A percentile compares a stretch with the other conserved stretches of the same genome.
These are phyloP conservation scores for Lagria hirta DNA, from an alignment of 2,888 invertebrate species.

Conservation along the genomic window DNA sequence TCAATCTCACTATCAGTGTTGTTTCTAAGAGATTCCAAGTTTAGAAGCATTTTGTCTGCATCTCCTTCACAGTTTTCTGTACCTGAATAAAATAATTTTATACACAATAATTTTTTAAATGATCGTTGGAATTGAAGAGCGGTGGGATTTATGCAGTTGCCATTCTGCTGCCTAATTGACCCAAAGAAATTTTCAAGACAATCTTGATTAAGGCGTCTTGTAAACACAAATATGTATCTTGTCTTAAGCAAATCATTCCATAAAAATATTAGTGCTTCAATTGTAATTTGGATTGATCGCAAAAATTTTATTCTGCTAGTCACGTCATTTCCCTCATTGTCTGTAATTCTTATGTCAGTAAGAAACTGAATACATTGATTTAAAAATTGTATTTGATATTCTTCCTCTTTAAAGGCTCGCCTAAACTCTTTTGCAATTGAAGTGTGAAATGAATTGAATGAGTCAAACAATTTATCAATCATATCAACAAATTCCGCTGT, in stretches of 20 bases:
- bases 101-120: slow-evolving; percentile 25
- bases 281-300: slow-evolving; percentile 23
- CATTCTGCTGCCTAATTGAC: slow-evolving; percentile 23
- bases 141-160: slow-evolving; percentile 23
- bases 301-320: slow-evolving; percentile 13
- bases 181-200: slow-evolving; percentile 33
- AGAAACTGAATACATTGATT: slow-evolving; percentile 11
- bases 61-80: slow-evolving; percentile 5
- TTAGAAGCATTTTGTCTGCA: background rate
- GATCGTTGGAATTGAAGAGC: slow-evolving; percentile 22
- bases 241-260: slow-evolving; percentile 19
- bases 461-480: slow-evolving; percentile 26
- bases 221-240: slow-evolving; percentile 20
- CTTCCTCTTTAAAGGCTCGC: slow-evolving; percentile 19
- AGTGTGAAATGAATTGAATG: slow-evolving; percentile 19
- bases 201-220: slow-evolving; percentile 30
- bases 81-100: slow-evolving; percentile 14
- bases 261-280: slow-evolving; percentile 21
- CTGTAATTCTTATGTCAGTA: slow-evolving; percentile 13
- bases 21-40: background rate
- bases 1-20: background rate
- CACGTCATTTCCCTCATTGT: background rate
- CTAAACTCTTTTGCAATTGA: slow-evolving; percentile 10
- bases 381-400: slow-evolving; percentile 17
- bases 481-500: slow-evolving; percentile 21